Evolutionary conservation across 2,113 vertebrate species (phyloP).

Genomic region (Bos indicus): DNA sequence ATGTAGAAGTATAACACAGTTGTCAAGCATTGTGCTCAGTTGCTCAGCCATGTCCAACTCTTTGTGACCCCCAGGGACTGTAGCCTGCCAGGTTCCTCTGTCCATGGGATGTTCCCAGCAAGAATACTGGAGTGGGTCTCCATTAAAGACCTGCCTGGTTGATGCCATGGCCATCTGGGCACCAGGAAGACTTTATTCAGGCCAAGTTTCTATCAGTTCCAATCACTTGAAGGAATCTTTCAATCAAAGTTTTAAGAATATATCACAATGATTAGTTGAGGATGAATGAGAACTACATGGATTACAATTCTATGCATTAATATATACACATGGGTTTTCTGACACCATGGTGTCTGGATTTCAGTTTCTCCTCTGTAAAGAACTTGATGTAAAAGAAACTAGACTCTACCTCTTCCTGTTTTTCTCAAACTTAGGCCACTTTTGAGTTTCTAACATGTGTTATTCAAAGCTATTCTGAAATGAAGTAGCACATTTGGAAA

Average conservation of each 20-base stretch:
- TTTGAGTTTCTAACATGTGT: not conserved
- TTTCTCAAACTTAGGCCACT: not conserved
- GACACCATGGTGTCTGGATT: not conserved
- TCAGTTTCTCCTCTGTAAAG: not conserved
- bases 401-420: not conserved
- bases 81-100: not conserved
- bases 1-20: not conserved
- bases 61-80: not conserved
- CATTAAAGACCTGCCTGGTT: not conserved
- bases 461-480: not conserved
- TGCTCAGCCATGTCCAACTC: not conserved
- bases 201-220: not conserved
- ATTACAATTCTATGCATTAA: not conserved
- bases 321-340: not conserved
- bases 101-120: not conserved
- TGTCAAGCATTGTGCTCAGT: not conserved
- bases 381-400: not conserved
- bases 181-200: not conserved
- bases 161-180: not conserved
- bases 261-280: not conserved
- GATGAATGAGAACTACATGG: not conserved
- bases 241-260: not conserved
- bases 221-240: not conserved
- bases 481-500: not conserved
- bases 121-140: not conserved